These are phyloP conservation scores for Otis tarda DNA, from an alignment of 2,113 vertebrate genomes.

Conservation along the genomic window DNA sequence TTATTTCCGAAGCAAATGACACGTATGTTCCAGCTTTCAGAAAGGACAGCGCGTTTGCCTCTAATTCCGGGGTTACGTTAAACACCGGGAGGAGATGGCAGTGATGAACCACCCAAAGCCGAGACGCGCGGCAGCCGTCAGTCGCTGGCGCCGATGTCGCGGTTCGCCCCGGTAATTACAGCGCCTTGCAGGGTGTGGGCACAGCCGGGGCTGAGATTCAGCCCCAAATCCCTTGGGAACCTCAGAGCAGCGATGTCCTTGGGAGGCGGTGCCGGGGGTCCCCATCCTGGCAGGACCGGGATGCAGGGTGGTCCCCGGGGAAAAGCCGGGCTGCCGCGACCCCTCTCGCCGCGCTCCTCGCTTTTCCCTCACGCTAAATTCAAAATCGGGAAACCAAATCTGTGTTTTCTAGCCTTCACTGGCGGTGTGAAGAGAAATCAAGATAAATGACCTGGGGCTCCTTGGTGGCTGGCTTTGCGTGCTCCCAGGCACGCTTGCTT, in stretches of 20 bases:
- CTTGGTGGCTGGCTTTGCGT: not conserved
- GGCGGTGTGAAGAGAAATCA: slow-evolving; percentile 56
- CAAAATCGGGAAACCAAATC: not conserved
- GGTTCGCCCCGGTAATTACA: not conserved
- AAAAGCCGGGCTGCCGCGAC: not conserved
- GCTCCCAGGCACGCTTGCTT: not conserved
- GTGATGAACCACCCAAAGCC: not conserved
- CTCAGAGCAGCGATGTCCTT: accelerated
- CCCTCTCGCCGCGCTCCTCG: not conserved
- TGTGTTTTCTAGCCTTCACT: slow-evolving; percentile 28
- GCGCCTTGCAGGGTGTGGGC: not conserved
- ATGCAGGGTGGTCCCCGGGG: not conserved
- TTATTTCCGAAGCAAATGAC: not conserved
- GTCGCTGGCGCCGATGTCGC: accelerated
- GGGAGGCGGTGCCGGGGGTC: not conserved
- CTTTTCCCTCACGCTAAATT: slow-evolving; percentile 33
- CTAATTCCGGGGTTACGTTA: not conserved
- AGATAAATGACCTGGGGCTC: slow-evolving; percentile 52
- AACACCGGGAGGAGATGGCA: not conserved
- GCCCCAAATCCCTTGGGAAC: not conserved
- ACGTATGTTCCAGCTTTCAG: not conserved
- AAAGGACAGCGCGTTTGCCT: not conserved
- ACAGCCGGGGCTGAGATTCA: not conserved
- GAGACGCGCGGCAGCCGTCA: not conserved
- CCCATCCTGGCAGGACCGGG: not conserved